Conservation (phyloP, 2,797 vertebrate species). For the Florisuga fusca region DNA sequence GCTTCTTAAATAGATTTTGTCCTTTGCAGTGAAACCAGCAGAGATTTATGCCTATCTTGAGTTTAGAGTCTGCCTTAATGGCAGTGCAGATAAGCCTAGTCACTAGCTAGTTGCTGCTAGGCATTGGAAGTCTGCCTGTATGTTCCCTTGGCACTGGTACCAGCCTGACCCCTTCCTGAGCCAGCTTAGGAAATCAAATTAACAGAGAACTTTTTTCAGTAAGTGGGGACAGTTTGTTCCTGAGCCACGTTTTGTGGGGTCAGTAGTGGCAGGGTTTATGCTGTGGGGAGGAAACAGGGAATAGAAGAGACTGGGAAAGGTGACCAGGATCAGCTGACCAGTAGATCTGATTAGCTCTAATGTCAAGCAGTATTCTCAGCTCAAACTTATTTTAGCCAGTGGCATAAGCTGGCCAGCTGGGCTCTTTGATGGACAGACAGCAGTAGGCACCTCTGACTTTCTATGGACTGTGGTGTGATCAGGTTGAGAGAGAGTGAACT, state of each 20-base stretch:
- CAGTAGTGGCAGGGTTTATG: not conserved
- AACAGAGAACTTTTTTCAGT: not conserved
- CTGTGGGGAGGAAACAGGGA: not conserved
- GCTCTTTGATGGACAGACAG: not conserved
- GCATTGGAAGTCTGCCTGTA: not conserved
- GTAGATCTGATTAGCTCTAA: not conserved
- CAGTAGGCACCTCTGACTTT: not conserved
- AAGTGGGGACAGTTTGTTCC: not conserved
- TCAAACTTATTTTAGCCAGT: not conserved
- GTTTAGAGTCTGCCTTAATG: not conserved
- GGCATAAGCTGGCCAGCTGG: not conserved
- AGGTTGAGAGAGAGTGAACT: not conserved
- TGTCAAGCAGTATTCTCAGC: not conserved
- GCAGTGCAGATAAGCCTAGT: not conserved
- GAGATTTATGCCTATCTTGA: not conserved
- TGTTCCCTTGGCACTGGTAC: not conserved
- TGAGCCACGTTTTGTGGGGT: not conserved
- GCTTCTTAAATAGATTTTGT: not conserved
- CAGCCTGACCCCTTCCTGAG: not conserved
- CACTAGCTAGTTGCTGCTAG: not conserved
- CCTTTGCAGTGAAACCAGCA: not conserved
- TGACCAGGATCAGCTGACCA: not conserved
- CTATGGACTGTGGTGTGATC: accelerated
- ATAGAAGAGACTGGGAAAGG: not conserved
- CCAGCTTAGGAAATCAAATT: not conserved